These are phyloP conservation scores for Paedocypris sp. DNA, from an alignment of 2,113 vertebrate genomes.

Conservation along the genomic window DNA sequence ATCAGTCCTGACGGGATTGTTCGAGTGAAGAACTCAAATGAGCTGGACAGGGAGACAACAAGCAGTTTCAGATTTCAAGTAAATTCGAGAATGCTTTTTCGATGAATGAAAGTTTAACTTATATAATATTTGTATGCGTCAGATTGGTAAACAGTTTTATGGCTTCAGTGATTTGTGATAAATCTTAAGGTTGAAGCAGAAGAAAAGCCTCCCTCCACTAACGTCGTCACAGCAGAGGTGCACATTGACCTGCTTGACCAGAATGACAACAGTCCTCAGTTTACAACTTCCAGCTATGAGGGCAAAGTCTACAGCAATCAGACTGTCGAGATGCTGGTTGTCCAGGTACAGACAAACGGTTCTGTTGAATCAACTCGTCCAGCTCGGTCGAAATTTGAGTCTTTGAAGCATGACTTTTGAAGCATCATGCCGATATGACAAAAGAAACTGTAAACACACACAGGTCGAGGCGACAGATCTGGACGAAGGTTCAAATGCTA, in stretches of 20 bases:
- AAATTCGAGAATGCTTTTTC: too few relatives aligned
- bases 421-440: neutral
- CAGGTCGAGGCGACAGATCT: constrained; percentile 61
- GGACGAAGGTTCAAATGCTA: constrained; percentile 56
- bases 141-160: too few relatives aligned
- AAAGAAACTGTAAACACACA: neutral
- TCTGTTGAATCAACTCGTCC: neutral
- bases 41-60: constrained; percentile 57
- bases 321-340: constrained; percentile 53
- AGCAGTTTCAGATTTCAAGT: constrained; percentile 31
- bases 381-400: neutral
- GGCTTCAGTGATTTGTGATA: too few relatives aligned
- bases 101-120: too few relatives aligned
- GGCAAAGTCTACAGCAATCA: constrained; percentile 53
- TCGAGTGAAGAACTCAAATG: constrained; percentile 46
- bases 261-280: constrained; percentile 66
- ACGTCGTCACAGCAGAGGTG: constrained; percentile 17
- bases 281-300: constrained; percentile 44
- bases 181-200: constrained; percentile 55
- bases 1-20: constrained; percentile 48
- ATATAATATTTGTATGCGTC: too few relatives aligned
- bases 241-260: constrained; percentile 55
- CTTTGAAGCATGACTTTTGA: neutral
- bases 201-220: constrained; percentile 35
- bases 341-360: constrained; percentile 49